Conservation (phyloP, 2,888 invertebrate species). For the Gandaritis pyraliata region DNA sequence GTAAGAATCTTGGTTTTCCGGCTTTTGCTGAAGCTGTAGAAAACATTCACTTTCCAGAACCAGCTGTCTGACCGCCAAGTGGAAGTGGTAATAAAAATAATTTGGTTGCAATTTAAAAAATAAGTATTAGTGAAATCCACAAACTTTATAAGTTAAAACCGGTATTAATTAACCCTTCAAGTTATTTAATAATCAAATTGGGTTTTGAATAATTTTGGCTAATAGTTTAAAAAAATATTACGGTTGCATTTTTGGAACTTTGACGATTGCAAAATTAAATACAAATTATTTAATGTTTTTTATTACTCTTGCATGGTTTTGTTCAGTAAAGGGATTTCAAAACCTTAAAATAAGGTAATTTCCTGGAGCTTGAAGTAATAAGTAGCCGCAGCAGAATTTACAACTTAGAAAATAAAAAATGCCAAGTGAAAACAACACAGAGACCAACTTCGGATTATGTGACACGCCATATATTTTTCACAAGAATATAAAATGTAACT, state of each 20-base stretch:
- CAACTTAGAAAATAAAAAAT: slow-evolving; percentile 16
- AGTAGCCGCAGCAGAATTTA: slow-evolving; percentile 11
- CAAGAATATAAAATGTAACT: slow-evolving; percentile 42
- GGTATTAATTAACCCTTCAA: no score
- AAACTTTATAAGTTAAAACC: no score
- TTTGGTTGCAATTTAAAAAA: no score
- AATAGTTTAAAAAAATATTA: no score
- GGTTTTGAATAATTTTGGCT: no score
- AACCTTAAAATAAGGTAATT: not conserved
- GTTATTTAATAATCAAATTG: no score
- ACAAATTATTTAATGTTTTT: no score
- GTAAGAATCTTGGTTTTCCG: slow-evolving; percentile 19
- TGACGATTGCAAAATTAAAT: no score
- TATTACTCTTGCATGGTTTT: not conserved
- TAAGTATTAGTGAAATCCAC: no score
- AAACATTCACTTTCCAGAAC: not conserved
- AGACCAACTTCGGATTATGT: slow-evolving; percentile 25
- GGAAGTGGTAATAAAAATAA: no score
- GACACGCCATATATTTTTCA: slow-evolving; percentile 39
- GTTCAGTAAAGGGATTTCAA: not conserved
- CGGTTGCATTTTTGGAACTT: no score
- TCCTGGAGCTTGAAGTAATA: slow-evolving; percentile 2
- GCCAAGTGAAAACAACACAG: slow-evolving; percentile 18
- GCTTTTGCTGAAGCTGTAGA: slow-evolving; percentile 1
- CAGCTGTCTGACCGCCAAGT: no score